These are phyloP conservation scores for Drosophila gunungcola DNA, from an alignment of 1,140 invertebrate species.

Conservation along the genomic window DNA sequence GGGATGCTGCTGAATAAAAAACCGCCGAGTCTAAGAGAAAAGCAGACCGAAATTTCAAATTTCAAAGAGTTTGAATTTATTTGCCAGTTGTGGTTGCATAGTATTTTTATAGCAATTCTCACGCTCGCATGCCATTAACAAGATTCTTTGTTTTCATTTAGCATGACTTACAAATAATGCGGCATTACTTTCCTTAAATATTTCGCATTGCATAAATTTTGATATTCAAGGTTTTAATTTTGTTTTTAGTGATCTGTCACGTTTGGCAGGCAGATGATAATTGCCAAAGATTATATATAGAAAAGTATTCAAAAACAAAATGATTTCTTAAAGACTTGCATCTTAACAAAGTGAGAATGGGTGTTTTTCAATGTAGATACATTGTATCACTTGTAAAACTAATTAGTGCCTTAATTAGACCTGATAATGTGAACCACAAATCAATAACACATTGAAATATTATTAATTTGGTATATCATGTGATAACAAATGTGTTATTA, in stretches of 20 bases:
- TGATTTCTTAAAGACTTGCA: constrained; percentile 7
- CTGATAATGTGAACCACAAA: background rate
- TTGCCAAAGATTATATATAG: constrained; percentile 18
- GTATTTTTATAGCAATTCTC: constrained; percentile 12
- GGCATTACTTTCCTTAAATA: constrained; percentile 17
- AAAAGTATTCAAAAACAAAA: constrained; percentile 12
- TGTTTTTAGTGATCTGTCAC: constrained; percentile 34
- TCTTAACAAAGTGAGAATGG: constrained; percentile 1
- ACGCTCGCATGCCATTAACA: constrained; percentile 19
- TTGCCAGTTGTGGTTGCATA: constrained; percentile 22
- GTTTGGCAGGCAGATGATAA: constrained; percentile 28
- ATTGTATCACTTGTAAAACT: background rate
- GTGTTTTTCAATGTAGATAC: background rate
- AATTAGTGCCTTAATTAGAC: background rate
- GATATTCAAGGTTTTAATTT: constrained; percentile 33
- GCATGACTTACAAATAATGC: constrained; percentile 9
- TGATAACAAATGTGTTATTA: background rate
- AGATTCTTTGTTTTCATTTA: constrained; percentile 30
- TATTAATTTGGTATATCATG: background rate
- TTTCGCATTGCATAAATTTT: constrained; percentile 4
- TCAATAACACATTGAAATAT: background rate
- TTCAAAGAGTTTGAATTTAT: constrained; percentile 10
- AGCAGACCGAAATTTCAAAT: background rate
- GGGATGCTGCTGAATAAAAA: constrained; percentile 40
- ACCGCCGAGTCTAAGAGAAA: background rate